phyloP scores from a whole-genome alignment of 2,888 invertebrate species.

The Diploptera punctata region DNA sequence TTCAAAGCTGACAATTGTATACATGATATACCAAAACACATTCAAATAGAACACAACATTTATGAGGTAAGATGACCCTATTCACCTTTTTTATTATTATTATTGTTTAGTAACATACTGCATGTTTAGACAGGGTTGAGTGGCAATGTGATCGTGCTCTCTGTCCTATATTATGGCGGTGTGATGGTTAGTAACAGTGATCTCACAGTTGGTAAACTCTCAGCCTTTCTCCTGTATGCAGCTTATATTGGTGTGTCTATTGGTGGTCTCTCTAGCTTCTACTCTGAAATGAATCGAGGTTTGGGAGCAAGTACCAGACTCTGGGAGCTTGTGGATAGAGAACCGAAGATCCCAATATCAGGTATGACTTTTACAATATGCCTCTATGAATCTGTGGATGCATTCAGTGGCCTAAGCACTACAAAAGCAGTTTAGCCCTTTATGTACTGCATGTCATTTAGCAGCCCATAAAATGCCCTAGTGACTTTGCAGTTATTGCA shows the following conservation, averaged over 20 bases:
- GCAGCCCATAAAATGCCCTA: too few relatives aligned
- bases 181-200: slow-evolving; percentile 82
- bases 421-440: too few relatives aligned
- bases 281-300: slow-evolving; percentile 92
- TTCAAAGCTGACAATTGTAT: too few relatives aligned
- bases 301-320: slow-evolving; percentile 89
- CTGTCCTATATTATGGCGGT: slow-evolving; percentile 92
- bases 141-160: slow-evolving; percentile 88
- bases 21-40: too few relatives aligned
- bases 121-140: slow-evolving; percentile 77
- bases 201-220: slow-evolving; percentile 85
- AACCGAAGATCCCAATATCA: slow-evolving; percentile 75
- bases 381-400: too few relatives aligned
- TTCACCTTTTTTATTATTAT: too few relatives aligned
- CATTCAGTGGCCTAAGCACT: too few relatives aligned
- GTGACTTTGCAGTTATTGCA: too few relatives aligned
- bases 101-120: too few relatives aligned
- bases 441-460: too few relatives aligned
- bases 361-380: slow-evolving; percentile 62
- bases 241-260: slow-evolving; percentile 92
- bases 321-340: slow-evolving; percentile 87
- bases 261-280: slow-evolving; percentile 89
- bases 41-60: too few relatives aligned
- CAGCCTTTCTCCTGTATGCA: slow-evolving; percentile 93
- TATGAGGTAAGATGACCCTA: too few relatives aligned